These are phyloP conservation scores for Bradypus variegatus DNA, from an alignment of 2,797 vertebrate genomes.

Conservation along the genomic window DNA sequence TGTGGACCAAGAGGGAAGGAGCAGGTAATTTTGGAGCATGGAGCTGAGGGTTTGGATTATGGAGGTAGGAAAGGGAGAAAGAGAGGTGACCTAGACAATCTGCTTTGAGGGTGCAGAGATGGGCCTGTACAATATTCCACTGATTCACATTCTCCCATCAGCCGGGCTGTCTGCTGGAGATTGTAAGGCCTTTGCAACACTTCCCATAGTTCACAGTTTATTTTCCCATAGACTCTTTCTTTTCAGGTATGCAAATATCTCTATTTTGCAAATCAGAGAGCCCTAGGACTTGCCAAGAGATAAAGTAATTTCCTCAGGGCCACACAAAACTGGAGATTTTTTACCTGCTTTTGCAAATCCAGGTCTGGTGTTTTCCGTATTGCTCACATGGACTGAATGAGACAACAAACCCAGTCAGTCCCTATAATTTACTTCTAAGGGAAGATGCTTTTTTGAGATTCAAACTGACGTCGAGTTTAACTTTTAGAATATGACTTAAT, in stretches of 20 bases:
- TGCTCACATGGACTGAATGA: background rate
- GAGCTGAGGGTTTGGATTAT: background rate
- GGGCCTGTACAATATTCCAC: background rate
- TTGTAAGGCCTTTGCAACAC: background rate
- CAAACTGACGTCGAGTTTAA: background rate
- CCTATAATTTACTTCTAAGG: background rate
- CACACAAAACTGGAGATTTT: background rate
- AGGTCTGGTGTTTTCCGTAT: background rate
- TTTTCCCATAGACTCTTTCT: background rate
- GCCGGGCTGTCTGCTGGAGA: background rate
- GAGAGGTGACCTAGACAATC: background rate
- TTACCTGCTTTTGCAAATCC: no score
- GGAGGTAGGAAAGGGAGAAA: background rate
- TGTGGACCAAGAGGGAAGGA: background rate
- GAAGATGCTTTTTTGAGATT: background rate
- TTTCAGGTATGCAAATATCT: background rate
- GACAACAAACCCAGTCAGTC: background rate
- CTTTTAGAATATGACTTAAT: background rate
- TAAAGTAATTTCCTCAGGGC: background rate
- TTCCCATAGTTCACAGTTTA: no score
- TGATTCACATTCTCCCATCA: background rate
- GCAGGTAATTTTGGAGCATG: background rate
- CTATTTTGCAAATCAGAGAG: background rate
- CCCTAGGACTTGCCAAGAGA: background rate
- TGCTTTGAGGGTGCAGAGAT: background rate